Conservation (phyloP, 2,797 vertebrate genomes). For the Phataginus tetradactyla region DNA sequence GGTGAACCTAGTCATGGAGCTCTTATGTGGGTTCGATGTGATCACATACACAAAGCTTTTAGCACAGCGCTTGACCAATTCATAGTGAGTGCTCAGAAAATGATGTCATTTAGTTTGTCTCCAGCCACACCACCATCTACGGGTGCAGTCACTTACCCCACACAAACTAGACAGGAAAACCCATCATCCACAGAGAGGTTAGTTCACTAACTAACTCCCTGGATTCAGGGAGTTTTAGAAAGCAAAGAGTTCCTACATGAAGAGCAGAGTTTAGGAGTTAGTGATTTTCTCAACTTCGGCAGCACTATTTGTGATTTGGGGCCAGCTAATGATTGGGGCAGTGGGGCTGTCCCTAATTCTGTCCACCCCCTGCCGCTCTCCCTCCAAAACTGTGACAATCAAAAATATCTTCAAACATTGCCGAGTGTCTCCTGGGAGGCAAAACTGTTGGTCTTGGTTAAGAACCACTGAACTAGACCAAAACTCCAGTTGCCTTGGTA, state of each 20-base stretch:
- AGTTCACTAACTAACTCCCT: neutral
- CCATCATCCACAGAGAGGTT: neutral
- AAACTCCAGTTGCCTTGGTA: neutral
- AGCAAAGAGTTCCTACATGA: neutral
- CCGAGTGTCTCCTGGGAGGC: neutral
- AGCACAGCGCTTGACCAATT: neutral
- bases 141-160: neutral
- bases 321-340: neutral
- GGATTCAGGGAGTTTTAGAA: slow-evolving; percentile 32
- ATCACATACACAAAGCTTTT: neutral
- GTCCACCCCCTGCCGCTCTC: neutral
- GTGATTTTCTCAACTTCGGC: neutral
- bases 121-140: neutral
- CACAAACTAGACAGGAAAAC: neutral
- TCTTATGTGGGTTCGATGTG: neutral
- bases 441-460: neutral
- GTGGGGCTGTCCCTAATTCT: neutral
- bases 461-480: neutral
- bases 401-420: neutral
- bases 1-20: neutral
- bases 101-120: neutral
- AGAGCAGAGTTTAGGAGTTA: neutral
- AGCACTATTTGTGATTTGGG: neutral
- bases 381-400: neutral
- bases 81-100: neutral